Evolutionary conservation across 2,797 vertebrate species (phyloP), one percentile per base, ranked within the genome.

Genomic region (Vireo griseus): DNA sequence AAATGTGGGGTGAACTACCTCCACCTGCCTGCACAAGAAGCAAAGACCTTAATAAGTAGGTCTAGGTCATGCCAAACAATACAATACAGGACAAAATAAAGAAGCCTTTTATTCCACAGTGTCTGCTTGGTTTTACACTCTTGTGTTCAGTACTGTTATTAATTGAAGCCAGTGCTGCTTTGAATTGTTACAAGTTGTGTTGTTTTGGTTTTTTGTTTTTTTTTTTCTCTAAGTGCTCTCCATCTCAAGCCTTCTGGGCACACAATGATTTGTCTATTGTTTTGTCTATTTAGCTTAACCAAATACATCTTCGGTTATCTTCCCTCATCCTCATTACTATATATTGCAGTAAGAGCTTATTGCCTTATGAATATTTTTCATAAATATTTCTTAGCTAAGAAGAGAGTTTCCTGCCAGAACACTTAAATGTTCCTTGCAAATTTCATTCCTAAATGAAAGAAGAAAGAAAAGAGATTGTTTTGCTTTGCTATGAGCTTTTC

Each of bases 1-100:
- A 47, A 67, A 9, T 3, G 6, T 18, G 5, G 7, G 4, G 14
- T 7, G 26, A 59, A 8, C 16, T n/a, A 5, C 1, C 0, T 33
- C 17, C 11, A 8, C 54, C 52, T 63, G 3, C 13, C 42, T 58
- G 16, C 7, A n/a, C 14, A 77, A 52, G 17, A 44, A 29, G 5
- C 16, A 62, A 35, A 54, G 28, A 73, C 40, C 51, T 31, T 47
- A 48, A 76, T 20, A 26, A n/a, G 28, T 25, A 68, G 7, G 6
- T 68, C 26, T 40, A 67, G 37, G 20, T 66, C 33, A 47, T 12
- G 21, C 48, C 33, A 65, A 71, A 84, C 3, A 80, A 40, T 11
- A 42, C 10, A 39, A 29, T 35, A 35, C 35, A 65, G 4, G 16
- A 33, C 20, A 79, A 68, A 76, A n/a, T 12, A 82, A 75, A 82